Evolutionary conservation across 2,113 vertebrate genomes (phyloP), one percentile per base, ranked within the genome.

Genomic region (Loxodonta africana): DNA sequence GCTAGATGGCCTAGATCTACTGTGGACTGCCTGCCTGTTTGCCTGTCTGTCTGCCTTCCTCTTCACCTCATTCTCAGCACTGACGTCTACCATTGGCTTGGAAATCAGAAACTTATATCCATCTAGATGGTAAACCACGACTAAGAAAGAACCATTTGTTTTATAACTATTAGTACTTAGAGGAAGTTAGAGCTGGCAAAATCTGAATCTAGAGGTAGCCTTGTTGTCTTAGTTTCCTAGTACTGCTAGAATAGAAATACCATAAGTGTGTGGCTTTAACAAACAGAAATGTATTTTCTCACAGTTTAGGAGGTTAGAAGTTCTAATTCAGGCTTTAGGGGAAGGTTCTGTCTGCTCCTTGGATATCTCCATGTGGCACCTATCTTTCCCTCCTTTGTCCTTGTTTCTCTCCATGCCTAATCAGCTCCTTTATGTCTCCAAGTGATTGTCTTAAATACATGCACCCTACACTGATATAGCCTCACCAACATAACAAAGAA

Each of bases 91-190:
- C 6, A 12, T 69, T 96, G 90, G 83, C 91, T 94, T 95, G 71
- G 93, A 94, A 93, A 81, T 96, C 89, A 71, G 91, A 94, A 95
- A 88, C 30, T 53, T 48, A 63, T 90, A 96, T 91, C 89, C 93
- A 95, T 76, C 95, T 95, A 96, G 92, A 96, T 97, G 95, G 95
- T 98, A 97, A 98, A 93, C 33, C 62, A 53, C 14, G 9, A 81
- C 41, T 95, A 95, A 94, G 46, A 67, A 88, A 48, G 88, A 93
- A 82, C 37, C 81, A 48, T 74, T 91, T 97, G 65, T 80, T 96
- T 92, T 93, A 62, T 96, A 88, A 37, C 26, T 78, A 18, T 95
- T 76, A 57, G 28, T 87, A 62, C 33, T 95, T 92, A 67, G 69
- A 91, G 6, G 85, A 96, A 88, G 51, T 78, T 96, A 90, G 81